Conservation (phyloP, 2,888 invertebrate species). For the Acronicta leporina region DNA sequence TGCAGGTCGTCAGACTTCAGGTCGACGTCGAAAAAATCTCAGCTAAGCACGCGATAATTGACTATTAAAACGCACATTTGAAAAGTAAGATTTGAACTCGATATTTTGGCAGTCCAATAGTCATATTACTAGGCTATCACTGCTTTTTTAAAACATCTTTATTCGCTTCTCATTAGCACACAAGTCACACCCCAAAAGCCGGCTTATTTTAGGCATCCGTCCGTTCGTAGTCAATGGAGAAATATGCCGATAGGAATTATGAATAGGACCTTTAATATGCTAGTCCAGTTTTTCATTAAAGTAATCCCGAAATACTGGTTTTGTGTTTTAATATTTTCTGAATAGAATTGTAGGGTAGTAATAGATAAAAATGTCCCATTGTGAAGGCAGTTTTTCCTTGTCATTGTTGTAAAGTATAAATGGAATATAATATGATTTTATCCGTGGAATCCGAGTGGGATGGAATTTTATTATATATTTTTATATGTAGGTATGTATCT, state of each 20-base stretch:
- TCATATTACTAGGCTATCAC: too few relatives aligned
- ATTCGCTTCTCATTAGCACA: slow-evolving; percentile 27
- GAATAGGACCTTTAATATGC: slow-evolving; percentile 46
- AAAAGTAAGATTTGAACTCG: too few relatives aligned
- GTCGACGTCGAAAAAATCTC: too few relatives aligned
- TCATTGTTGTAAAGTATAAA: slow-evolving; percentile 15
- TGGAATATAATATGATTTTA: not conserved
- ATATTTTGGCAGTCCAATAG: too few relatives aligned
- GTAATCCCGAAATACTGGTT: slow-evolving; percentile 37
- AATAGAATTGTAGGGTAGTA: slow-evolving; percentile 25
- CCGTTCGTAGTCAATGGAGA: slow-evolving; percentile 47
- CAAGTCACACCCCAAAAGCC: slow-evolving; percentile 19
- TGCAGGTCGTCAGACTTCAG: too few relatives aligned
- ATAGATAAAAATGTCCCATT: slow-evolving; percentile 23
- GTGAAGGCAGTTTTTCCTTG: slow-evolving; percentile 18
- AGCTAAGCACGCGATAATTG: too few relatives aligned
- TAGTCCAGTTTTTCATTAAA: slow-evolving; percentile 53
- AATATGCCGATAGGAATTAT: slow-evolving; percentile 49
- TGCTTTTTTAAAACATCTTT: not conserved
- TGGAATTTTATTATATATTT: not conserved
- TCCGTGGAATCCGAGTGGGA: slow-evolving; percentile 2
- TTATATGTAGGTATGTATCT: too few relatives aligned
- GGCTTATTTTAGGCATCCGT: slow-evolving; percentile 57
- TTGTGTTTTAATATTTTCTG: slow-evolving; percentile 46
- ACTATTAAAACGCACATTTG: too few relatives aligned